phyloP scores from a whole-genome alignment of 1,140 invertebrate species.

The Leptopilina clavipes region DNA sequence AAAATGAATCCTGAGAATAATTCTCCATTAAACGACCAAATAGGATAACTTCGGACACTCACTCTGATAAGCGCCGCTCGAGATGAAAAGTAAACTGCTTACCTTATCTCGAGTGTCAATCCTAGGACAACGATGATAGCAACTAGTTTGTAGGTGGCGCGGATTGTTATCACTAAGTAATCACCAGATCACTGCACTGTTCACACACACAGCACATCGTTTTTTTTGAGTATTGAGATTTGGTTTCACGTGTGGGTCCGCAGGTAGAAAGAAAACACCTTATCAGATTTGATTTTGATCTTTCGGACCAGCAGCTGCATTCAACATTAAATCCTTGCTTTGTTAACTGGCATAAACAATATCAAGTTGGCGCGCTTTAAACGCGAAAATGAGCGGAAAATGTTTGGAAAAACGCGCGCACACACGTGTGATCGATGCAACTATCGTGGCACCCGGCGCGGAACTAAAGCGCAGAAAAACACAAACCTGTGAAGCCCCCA shows the following conservation, averaged over 20 bases:
- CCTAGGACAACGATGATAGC: conserved; percentile 45
- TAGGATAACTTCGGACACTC: too few relatives aligned
- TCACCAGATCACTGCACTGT: conserved; percentile 73
- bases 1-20: too few relatives aligned
- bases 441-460: conserved; percentile 74
- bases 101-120: conserved; percentile 52
- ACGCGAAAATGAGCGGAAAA: conserved; percentile 10
- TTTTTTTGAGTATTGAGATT: conserved; percentile 40
- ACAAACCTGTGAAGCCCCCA: conserved; percentile 65
- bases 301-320: not conserved
- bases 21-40: too few relatives aligned
- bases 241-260: not conserved
- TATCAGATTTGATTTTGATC: not conserved
- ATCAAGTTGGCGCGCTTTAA: not conserved
- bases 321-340: not conserved
- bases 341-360: not conserved
- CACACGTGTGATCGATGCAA: conserved; percentile 69
- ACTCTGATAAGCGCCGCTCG: not conserved
- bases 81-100: conserved; percentile 38
- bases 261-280: not conserved
- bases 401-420: conserved; percentile 59
- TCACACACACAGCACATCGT: conserved; percentile 73
- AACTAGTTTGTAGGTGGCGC: conserved; percentile 44
- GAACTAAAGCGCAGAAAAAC: conserved; percentile 72
- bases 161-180: conserved; percentile 69